Percentiles rank a stretch among this genome's conserved stretches.
phyloP scores from a whole-genome alignment of 2,888 invertebrate species.

The Gerris lacustris region DNA sequence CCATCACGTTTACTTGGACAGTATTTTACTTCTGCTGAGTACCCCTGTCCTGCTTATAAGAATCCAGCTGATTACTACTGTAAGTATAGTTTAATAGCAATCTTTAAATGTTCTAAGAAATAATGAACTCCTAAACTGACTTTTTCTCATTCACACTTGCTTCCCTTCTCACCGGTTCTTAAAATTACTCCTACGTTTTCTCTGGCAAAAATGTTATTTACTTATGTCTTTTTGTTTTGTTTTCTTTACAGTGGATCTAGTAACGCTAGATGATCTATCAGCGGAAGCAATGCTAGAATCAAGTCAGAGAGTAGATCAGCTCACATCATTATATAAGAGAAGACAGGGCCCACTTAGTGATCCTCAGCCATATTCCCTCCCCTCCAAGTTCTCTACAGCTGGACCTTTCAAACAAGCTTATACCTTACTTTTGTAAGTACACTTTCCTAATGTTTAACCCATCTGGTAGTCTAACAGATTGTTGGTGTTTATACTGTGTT shows the following conservation, averaged over 20 bases:
- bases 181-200: too few species aligned
- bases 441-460: background rate
- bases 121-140: background rate
- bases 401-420: slow-evolving; percentile 57
- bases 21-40: slow-evolving; percentile 82
- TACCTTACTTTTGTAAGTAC: slow-evolving; percentile 50
- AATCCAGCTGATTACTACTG: slow-evolving; percentile 93
- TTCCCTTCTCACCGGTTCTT: too few species aligned
- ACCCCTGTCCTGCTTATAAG: slow-evolving; percentile 90
- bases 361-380: slow-evolving; percentile 65
- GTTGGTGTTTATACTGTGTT: too few species aligned
- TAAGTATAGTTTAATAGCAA: slow-evolving; percentile 41
- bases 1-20: slow-evolving; percentile 78
- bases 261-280: slow-evolving; percentile 83
- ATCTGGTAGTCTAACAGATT: background rate
- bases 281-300: slow-evolving; percentile 91
- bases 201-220: too few species aligned
- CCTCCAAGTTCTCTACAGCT: slow-evolving; percentile 51
- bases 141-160: background rate
- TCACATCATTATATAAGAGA: slow-evolving; percentile 68
- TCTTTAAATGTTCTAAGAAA: background rate
- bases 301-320: slow-evolving; percentile 78
- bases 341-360: slow-evolving; percentile 51
- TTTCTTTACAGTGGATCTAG: slow-evolving; percentile 65
- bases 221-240: too few species aligned